A percentile compares a stretch with the other conserved stretches of the same genome.
phyloP scores from a whole-genome alignment of 2,113 vertebrate genomes.

The Smithornis capensis region DNA sequence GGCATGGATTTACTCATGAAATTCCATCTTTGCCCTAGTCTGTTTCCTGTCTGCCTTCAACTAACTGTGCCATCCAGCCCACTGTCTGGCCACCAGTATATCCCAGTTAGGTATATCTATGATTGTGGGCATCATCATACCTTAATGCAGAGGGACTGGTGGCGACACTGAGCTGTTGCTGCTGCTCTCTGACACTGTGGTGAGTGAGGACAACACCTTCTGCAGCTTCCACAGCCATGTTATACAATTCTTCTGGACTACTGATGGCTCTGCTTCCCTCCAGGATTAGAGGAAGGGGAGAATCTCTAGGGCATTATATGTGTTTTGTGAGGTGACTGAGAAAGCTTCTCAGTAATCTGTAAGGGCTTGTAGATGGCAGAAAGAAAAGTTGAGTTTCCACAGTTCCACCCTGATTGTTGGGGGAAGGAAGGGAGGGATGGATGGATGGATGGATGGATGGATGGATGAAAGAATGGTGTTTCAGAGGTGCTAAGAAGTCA shows the following conservation, averaged over 20 bases:
- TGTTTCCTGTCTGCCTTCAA: not conserved
- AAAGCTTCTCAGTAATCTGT: not conserved
- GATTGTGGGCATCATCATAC: not conserved
- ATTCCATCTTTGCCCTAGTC: not conserved
- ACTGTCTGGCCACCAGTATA: not conserved
- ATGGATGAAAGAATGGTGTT: not conserved
- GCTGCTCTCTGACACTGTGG: not conserved
- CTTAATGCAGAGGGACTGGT: no score
- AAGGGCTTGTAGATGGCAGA: not conserved
- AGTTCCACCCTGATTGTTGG: not conserved
- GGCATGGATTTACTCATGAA: not conserved
- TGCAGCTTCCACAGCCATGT: not conserved
- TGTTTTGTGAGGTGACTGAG: not conserved
- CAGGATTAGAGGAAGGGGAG: not conserved
- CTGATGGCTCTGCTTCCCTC: not conserved
- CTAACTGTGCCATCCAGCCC: not conserved
- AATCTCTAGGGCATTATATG: no score
- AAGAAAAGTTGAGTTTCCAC: not conserved
- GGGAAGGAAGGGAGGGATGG: not conserved
- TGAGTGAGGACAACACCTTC: not conserved
- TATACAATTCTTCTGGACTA: fast-evolving
- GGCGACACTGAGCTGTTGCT: not conserved
- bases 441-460: no score
- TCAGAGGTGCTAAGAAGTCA: not conserved
- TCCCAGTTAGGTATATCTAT: no score